Evolutionary conservation across 2,113 vertebrate species (phyloP), one percentile per base, ranked within the genome.

Genomic region (Passer domesticus): DNA sequence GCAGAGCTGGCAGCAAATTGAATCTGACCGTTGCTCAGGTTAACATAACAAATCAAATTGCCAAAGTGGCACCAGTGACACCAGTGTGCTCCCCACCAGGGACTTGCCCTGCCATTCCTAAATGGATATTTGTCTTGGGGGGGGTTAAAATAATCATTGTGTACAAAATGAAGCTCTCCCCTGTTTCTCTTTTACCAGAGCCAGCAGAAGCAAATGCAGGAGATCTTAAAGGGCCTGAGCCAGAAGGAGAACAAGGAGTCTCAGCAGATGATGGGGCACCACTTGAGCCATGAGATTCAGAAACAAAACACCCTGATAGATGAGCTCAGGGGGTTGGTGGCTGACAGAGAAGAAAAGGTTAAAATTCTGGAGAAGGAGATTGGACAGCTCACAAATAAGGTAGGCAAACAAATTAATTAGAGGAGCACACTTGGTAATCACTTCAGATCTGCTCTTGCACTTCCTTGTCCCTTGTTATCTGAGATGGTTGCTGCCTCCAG

Each of bases 141-240:
- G 11, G 9, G 9, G 4, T n/a, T 7, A 46, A 49, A 52, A 44
- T 46, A 33, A 67, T 49, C 6, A 5, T 12, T 39, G 6, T 58
- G 24, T 43, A 22, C 19, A 30, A 37, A 83, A 64, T 17, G 15
- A 72, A 67, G 12, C 8, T 43, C 35, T 86, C 79, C 14, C 33
- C 66, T n/a, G 20, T 68, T 92, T 72, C 46, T 76, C 0, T 87
- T 92, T 93, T n/a, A 28, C 44, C 97, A 99, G 99, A 98, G 96
- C 83, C 98, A 99, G 92, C 98, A 99, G 95, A 98, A 97, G 43
- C 98, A 98, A 96, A 98, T 99, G 84, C 99, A 99, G 95, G 98
- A 98, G 46, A 94, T 98, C 44, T 81, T 99, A 70, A 96, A 87
- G 69, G 96, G 69, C 47, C 96, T 99, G 91, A 98, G 98, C 78